Evolutionary conservation across 2,113 vertebrate genomes (phyloP), one percentile per base, ranked within the genome.

Genomic region (Rhinolophus ferrumequinum): DNA sequence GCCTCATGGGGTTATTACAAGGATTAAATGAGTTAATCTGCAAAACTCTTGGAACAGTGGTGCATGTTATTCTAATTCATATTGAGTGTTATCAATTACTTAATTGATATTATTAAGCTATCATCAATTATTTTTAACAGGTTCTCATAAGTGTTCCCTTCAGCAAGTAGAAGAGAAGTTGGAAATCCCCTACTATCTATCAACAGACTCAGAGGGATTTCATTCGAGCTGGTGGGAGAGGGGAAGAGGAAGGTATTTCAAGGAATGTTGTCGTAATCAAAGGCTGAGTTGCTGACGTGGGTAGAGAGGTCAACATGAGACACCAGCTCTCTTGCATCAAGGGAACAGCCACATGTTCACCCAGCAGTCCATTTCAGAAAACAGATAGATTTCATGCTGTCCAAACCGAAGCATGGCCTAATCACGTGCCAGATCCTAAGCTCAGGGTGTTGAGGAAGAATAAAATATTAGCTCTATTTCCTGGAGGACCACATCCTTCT

Each of bases 121-220:
- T n/a, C 52, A 47, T 44, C 24, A 50, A 72, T 62, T 86, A 52
- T 77, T 72, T 92, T 87, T 80, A 95, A 89, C 28, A 83, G 80
- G 30, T n/a, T 76, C 62, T 79, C 50, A 15, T 62, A 69, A 73
- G 9, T 52, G 38, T 83, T 67, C 18, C 52, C 26, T 88, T 80
- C 62, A 38, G 35, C 7, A 44, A 93, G 69, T 35, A 83, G 50
- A 28, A 80, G 0, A 70, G 64, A 85, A 87, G 28, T 62, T 70
- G 28, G 24, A 62, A 93, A 95, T 16, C 19, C 18, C 38, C n/a
- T 33, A 15, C 44, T 10, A 33, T 52, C 13, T 77, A 12, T 30
- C 8, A 33, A 33, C 35, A 82, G 83, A 35, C 10, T 64, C n/a
- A 50, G 35, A 62, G 30, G 9, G 38, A n/a, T 62, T 52, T 52